Percentiles rank a stretch among this genome's conserved stretches.
These are phyloP conservation scores for Achroia grisella DNA, from an alignment of 1,140 invertebrate species.

Conservation along the genomic window DNA sequence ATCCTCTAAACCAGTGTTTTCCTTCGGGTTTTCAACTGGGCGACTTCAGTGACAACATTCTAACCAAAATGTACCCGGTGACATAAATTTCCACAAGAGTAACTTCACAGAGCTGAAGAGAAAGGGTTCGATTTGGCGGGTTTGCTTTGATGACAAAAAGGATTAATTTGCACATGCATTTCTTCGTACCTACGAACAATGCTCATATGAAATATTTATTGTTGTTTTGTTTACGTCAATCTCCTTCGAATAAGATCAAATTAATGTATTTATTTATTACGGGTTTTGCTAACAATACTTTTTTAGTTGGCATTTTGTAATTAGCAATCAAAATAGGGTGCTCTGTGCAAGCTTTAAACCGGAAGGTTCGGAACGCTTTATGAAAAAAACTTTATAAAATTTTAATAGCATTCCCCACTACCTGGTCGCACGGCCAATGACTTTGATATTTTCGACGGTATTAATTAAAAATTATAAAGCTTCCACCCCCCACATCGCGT, in stretches of 20 bases:
- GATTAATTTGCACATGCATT: too few species aligned
- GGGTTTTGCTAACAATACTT: too few species aligned
- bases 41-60: constrained; percentile 12
- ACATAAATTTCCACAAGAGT: constrained; percentile 53
- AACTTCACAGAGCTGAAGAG: constrained; percentile 12
- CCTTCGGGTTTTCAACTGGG: constrained; percentile 46
- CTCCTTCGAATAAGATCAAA: too few species aligned
- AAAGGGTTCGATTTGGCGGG: too few species aligned
- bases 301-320: too few species aligned
- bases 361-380: constrained; percentile 24
- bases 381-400: constrained; percentile 47
- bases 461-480: constrained; percentile 72
- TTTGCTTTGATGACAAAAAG: constrained; percentile 56
- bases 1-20: constrained; percentile 45
- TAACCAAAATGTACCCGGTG: constrained; percentile 8
- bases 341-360: too few species aligned
- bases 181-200: too few species aligned
- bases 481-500: constrained; percentile 18
- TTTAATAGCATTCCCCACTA: constrained; percentile 58
- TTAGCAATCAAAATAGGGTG: too few species aligned
- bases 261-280: too few species aligned
- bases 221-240: too few species aligned
- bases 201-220: too few species aligned
- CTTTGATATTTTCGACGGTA: constrained; percentile 66
- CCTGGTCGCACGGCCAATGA: constrained; percentile 40